phyloP scores from a whole-genome alignment of 2,888 invertebrate species.

The Drepana falcataria region DNA sequence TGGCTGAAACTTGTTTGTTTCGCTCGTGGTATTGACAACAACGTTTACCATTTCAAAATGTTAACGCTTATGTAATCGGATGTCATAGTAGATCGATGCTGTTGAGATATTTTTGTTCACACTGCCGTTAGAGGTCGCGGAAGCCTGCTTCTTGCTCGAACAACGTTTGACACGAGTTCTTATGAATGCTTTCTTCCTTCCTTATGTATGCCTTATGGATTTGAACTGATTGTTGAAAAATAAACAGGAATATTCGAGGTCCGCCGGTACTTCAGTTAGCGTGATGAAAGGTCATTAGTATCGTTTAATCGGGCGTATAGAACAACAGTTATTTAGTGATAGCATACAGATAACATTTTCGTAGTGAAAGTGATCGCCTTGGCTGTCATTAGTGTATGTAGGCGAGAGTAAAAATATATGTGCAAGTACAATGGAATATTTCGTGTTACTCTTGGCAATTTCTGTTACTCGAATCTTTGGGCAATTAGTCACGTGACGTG shows the following conservation, averaged over 20 bases:
- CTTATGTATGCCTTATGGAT: conserved; percentile 26
- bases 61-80: conserved; percentile 16
- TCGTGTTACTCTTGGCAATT: background rate
- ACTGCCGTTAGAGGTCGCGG: too few relatives aligned
- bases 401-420: background rate
- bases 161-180: conserved; percentile 39
- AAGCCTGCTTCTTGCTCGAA: conserved; percentile 40
- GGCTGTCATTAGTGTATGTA: background rate
- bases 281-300: background rate
- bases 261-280: too few relatives aligned
- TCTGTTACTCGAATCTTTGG: conserved; percentile 15
- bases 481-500: conserved; percentile 23
- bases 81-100: conserved; percentile 11
- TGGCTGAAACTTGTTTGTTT: background rate
- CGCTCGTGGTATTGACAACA: conserved; percentile 3
- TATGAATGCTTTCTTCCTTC: too few relatives aligned
- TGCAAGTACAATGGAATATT: background rate
- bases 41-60: conserved; percentile 25
- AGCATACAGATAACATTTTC: background rate
- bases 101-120: background rate
- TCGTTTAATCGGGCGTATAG: too few relatives aligned
- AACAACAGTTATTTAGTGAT: too few relatives aligned
- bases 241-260: too few relatives aligned
- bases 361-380: background rate
- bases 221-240: too few relatives aligned